Conservation (phyloP, 1,140 invertebrate species). For the Epicauta chinensis region DNA sequence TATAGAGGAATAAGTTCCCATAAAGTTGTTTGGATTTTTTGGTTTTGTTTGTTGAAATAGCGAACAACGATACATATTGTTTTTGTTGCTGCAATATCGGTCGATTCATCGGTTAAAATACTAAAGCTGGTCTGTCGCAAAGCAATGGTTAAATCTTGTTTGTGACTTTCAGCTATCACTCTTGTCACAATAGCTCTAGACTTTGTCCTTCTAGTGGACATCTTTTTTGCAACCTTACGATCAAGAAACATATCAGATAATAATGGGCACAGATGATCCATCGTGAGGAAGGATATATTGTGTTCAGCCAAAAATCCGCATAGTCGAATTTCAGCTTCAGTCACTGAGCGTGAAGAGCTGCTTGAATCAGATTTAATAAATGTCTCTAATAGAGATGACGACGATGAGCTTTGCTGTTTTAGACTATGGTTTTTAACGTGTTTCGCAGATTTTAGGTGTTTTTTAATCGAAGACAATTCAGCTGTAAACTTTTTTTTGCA, state of each 20-base stretch:
- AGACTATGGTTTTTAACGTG: neutral
- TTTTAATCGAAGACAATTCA: conserved; percentile 10
- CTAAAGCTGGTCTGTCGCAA: conserved; percentile 36
- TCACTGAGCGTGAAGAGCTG: neutral
- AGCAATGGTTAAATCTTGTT: conserved; percentile 28
- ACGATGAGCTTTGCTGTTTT: neutral
- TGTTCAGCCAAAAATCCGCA: conserved; percentile 13
- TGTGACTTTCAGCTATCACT: conserved; percentile 34
- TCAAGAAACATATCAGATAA: conserved; percentile 4
- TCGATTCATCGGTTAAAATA: conserved; percentile 42
- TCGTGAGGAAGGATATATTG: conserved; percentile 11
- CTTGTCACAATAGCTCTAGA: conserved; percentile 37
- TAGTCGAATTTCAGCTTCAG: conserved; percentile 7
- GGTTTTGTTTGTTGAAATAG: conserved; percentile 29
- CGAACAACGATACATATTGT: conserved; percentile 25
- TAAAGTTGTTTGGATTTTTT: conserved; percentile 31
- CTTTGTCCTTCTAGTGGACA: conserved; percentile 29
- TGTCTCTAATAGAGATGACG: no score
- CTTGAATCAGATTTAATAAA: no score
- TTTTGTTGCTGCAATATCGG: conserved; percentile 31
- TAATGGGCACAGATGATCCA: conserved; percentile 8
- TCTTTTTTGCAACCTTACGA: conserved; percentile 6
- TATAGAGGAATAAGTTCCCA: conserved; percentile 35
- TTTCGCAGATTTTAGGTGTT: conserved; percentile 3
- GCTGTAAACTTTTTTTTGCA: neutral